These are phyloP conservation scores for Terrapene triunguis DNA, from an alignment of 2,113 vertebrate genomes.

Conservation along the genomic window DNA sequence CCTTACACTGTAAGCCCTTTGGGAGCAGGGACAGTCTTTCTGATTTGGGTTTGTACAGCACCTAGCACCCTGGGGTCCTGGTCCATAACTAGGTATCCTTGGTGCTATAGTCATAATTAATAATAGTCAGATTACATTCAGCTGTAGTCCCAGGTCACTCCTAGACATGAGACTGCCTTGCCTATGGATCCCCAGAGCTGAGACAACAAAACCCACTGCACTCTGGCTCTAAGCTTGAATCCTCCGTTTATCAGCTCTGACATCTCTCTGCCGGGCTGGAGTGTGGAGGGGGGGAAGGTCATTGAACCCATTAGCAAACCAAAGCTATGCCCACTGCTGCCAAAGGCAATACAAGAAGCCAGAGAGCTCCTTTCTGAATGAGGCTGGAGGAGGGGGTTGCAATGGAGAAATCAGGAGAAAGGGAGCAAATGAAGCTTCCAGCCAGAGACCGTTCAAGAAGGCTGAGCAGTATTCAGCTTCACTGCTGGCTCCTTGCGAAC, in stretches of 20 bases:
- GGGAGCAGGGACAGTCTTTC: neutral
- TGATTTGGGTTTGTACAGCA: neutral
- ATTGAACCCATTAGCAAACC: neutral
- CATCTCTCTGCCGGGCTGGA: neutral
- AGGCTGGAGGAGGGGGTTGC: conserved; percentile 12
- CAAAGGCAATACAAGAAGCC: neutral
- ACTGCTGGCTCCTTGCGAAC: neutral
- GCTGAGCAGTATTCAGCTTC: conserved; percentile 17
- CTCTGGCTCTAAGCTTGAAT: neutral
- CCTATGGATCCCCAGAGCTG: neutral
- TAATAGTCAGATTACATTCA: neutral
- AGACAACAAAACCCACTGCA: neutral
- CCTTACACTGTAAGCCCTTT: neutral
- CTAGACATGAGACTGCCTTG: neutral
- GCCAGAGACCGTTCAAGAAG: neutral
- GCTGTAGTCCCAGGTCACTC: neutral
- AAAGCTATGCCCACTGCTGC: neutral
- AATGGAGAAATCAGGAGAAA: neutral
- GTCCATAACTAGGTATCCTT: neutral
- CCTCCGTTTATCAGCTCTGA: neutral
- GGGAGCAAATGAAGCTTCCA: neutral
- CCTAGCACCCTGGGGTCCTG: neutral
- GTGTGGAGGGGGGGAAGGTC: neutral
- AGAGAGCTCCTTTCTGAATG: neutral
- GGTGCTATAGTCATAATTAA: neutral